Base-by-base conservation (phyloP, 2,888 invertebrate genomes). In the Xanthorhoe designata region DNA sequence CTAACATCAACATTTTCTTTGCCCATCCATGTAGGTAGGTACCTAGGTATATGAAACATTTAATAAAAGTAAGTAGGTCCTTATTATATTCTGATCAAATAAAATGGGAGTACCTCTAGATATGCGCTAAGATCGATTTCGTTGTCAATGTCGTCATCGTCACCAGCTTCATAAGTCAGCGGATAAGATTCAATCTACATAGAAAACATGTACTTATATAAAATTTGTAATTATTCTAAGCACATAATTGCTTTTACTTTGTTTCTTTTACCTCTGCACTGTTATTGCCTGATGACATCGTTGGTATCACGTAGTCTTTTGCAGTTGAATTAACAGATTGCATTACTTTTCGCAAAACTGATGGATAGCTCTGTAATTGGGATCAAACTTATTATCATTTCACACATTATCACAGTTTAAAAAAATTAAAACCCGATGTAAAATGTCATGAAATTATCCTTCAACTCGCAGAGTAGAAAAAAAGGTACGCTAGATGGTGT, bases 361-460 rank as follows among this genome's bases (percentile, higher is more conserved):
- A 82, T 13, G 94, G 94, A 74, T 92, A 94, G 72, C 92, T 92
- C 94, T 94, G 78, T n/a, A n/a, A n/a, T n/a, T n/a, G n/a, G n/a
- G n/a, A n/a, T n/a, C n/a, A n/a, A n/a, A n/a, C n/a, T n/a, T n/a
- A n/a, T n/a, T n/a, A n/a, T n/a, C n/a, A n/a, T n/a, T n/a, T n/a
- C n/a, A n/a, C n/a, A n/a, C n/a, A n/a, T n/a, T n/a, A n/a, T n/a
- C n/a, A n/a, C n/a, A n/a, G n/a, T n/a, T n/a, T n/a, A n/a, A n/a
- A n/a, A n/a, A n/a, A n/a, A n/a, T n/a, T n/a, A n/a, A n/a, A n/a
- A n/a, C n/a, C n/a, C n/a, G n/a, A n/a, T n/a, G n/a, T n/a, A n/a
- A n/a, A n/a, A n/a, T 38, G 10, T 10, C 7, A 5, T 8, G 2
- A 10, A 5, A 10, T 38, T 38, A 8, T 10, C 38, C 38, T n/a